Conservation (phyloP, 2,888 invertebrate species). For the Elmis aenea region DNA sequence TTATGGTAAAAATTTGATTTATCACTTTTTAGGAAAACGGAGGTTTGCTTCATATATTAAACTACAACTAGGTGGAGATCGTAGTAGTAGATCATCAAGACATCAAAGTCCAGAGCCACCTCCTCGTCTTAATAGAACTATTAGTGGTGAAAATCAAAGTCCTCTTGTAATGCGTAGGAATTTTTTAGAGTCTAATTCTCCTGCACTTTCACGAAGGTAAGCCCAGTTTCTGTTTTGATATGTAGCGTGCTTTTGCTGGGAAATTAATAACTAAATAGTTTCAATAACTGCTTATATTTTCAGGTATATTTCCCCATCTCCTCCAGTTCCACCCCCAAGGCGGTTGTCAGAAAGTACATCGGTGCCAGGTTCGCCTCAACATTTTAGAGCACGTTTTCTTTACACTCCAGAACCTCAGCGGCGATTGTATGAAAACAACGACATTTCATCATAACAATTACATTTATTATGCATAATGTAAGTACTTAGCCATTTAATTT, state of each 20-base stretch:
- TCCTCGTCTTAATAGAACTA: conserved; percentile 46
- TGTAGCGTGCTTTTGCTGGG: conserved; percentile 1
- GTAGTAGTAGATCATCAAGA: conserved; percentile 43
- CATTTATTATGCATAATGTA: conserved; percentile 14
- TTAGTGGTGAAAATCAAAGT: conserved; percentile 40
- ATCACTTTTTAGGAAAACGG: conserved; percentile 67
- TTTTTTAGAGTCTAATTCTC: conserved; percentile 50
- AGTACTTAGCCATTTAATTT: conserved; percentile 11
- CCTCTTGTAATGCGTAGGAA: conserved; percentile 57
- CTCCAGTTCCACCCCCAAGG: conserved; percentile 58
- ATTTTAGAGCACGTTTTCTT: conserved; percentile 58
- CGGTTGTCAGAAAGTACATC: conserved; percentile 62
- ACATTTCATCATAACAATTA: conserved; percentile 38
- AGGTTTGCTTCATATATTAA: conserved; percentile 80
- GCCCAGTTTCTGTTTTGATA: too few species aligned
- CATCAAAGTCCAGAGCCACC: conserved; percentile 60
- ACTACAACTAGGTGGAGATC: conserved; percentile 62
- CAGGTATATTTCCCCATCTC: conserved; percentile 58
- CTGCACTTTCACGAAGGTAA: conserved; percentile 54
- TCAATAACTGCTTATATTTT: conserved; percentile 8
- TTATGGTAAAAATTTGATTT: too few species aligned
- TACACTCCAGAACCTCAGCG: conserved; percentile 57
- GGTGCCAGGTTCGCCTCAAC: conserved; percentile 66
- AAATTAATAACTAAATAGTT: conserved; percentile 1
- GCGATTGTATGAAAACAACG: conserved; percentile 48